phyloP scores from a whole-genome alignment of 2,888 invertebrate species.

The Eilema caniola region DNA sequence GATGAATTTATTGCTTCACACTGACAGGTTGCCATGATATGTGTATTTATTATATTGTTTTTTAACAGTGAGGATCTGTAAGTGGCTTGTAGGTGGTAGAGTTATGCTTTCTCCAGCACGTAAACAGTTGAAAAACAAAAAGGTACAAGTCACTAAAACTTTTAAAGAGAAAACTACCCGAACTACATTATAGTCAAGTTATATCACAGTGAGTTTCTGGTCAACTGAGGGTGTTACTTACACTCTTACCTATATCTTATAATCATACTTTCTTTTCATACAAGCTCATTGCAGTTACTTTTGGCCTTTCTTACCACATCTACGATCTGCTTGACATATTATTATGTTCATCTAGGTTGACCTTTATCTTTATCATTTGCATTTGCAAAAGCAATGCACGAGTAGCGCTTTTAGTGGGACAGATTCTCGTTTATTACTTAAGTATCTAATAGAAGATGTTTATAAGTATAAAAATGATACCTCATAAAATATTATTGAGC shows the following conservation, averaged over 20 bases:
- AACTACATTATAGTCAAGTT: background rate
- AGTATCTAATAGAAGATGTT: background rate
- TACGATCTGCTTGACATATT: too few relatives aligned
- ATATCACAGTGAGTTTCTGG: background rate
- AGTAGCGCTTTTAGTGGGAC: background rate
- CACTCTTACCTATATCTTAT: background rate
- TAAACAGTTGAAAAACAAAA: background rate
- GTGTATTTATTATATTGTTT: background rate
- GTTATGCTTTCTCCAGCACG: background rate
- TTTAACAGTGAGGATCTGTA: slow-evolving; percentile 1
- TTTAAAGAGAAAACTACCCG: background rate
- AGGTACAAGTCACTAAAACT: background rate
- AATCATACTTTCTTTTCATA: too few relatives aligned
- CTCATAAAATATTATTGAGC: background rate
- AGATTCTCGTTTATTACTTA: background rate
- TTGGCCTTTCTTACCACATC: too few relatives aligned
- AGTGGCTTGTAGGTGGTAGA: background rate
- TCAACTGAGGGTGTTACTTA: too few relatives aligned
- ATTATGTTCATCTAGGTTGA: too few relatives aligned
- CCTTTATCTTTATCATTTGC: too few relatives aligned
- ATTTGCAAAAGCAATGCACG: too few relatives aligned
- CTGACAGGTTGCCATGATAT: slow-evolving; percentile 1
- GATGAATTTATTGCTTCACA: slow-evolving; percentile 10
- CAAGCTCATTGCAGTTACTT: too few relatives aligned
- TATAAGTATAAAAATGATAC: background rate